Percentiles rank a stretch among this genome's conserved stretches.
phyloP scores from a whole-genome alignment of 2,888 invertebrate genomes.

The Biston stratarius region DNA sequence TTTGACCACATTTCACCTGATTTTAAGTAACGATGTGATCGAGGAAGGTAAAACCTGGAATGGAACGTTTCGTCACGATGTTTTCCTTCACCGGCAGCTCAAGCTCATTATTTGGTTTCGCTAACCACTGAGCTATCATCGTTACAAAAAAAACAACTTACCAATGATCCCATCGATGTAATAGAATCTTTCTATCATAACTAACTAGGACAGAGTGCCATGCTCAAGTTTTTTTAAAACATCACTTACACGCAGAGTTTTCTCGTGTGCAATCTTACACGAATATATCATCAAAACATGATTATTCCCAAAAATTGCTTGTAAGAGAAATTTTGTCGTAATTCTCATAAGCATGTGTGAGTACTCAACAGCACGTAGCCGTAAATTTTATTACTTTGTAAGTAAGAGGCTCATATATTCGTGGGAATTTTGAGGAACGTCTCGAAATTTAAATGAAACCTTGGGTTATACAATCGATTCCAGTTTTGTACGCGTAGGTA shows the following conservation, averaged over 20 bases:
- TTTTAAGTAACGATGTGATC: too few species aligned
- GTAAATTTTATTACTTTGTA: constrained; percentile 25
- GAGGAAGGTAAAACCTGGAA: too few species aligned
- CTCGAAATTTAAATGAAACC: constrained; percentile 9
- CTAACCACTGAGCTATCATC: too few species aligned
- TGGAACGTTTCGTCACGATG: too few species aligned
- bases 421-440: constrained; percentile 10
- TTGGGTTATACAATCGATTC: constrained; percentile 13
- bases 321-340: constrained; percentile 16
- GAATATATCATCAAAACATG: constrained; percentile 29
- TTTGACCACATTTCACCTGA: too few species aligned
- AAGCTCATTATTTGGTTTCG: too few species aligned
- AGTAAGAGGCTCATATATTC: constrained; percentile 11
- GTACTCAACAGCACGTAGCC: constrained; percentile 20
- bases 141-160: too few species aligned
- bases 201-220: too few species aligned
- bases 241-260: background rate
- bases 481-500: constrained; percentile 8
- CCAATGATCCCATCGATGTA: too few species aligned
- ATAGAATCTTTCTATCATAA: too few species aligned
- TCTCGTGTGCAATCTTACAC: background rate
- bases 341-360: constrained; percentile 24
- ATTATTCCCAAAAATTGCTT: constrained; percentile 25
- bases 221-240: background rate
- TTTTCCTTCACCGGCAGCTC: too few species aligned